A percentile compares a stretch with the other conserved stretches of the same genome.
These are phyloP conservation scores for honey bee (Apis mellifera) DNA, from an alignment of 1,140 invertebrate genomes.

Conservation along the genomic window Amel_HAv3.1 CM009938.2:9220001-9220500, in stretches of 20 bases:
- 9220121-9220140: not conserved
- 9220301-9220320: constrained; percentile 10
- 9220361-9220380: not conserved
- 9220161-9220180: not conserved
- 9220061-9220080: not conserved
- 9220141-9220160: not conserved
- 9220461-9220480: too few relatives aligned
- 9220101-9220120: too few relatives aligned
- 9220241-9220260: constrained; percentile 35
- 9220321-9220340: constrained; percentile 7
- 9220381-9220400: not conserved
- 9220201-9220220: constrained; percentile 22
- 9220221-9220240: constrained; percentile 35
- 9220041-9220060: not conserved
- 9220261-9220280: constrained; percentile 41
- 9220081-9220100: constrained; percentile 18
- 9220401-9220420: too few relatives aligned
- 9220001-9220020: too few relatives aligned
- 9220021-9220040: not conserved
- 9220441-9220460: not conserved
- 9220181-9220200: not conserved
- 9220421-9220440: too few relatives aligned
- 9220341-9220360: not conserved
- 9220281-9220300: constrained; percentile 27
- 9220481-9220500: too few relatives aligned